A percentile compares a stretch with the other conserved stretches of the same genome.
phyloP scores from a whole-genome alignment of 2,797 vertebrate species.

The Falco concolor region DNA sequence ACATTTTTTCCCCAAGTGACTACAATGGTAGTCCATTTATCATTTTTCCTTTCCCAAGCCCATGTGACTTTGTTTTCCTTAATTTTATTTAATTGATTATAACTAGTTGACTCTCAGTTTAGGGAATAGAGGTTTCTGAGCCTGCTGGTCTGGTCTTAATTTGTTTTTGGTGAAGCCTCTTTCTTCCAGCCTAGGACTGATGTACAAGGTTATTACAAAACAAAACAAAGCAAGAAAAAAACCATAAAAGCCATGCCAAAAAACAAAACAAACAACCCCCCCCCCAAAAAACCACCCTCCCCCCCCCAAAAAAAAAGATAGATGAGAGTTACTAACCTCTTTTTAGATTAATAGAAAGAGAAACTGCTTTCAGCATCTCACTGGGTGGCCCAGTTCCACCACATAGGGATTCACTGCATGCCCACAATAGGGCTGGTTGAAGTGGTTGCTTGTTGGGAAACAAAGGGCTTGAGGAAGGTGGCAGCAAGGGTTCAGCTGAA shows the following conservation, averaged over 20 bases:
- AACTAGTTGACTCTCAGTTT: slow-evolving; percentile 60
- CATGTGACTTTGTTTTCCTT: slow-evolving; percentile 41
- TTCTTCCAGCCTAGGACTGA: neutral
- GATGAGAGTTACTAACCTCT: neutral
- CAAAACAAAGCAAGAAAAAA: neutral
- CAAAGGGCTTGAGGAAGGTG: neutral
- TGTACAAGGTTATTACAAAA: neutral
- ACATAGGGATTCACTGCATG: neutral
- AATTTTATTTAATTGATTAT: slow-evolving; percentile 67
- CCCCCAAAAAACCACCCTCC: too few species aligned
- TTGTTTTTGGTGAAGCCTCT: neutral
- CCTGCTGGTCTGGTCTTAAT: neutral
- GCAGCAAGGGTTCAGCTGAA: neutral
- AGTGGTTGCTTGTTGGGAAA: neutral
- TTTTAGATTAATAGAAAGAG: neutral
- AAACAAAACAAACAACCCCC: neutral
- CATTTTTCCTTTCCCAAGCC: neutral
- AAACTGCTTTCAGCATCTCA: neutral
- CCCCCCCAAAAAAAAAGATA: neutral
- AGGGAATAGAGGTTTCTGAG: slow-evolving; percentile 26
- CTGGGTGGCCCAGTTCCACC: neutral
- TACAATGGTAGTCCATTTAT: slow-evolving; percentile 14
- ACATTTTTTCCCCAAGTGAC: neutral
- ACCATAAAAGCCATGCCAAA: neutral
- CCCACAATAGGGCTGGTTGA: neutral